phyloP scores from a whole-genome alignment of 2,113 vertebrate species.

The Serinus canaria region DNA sequence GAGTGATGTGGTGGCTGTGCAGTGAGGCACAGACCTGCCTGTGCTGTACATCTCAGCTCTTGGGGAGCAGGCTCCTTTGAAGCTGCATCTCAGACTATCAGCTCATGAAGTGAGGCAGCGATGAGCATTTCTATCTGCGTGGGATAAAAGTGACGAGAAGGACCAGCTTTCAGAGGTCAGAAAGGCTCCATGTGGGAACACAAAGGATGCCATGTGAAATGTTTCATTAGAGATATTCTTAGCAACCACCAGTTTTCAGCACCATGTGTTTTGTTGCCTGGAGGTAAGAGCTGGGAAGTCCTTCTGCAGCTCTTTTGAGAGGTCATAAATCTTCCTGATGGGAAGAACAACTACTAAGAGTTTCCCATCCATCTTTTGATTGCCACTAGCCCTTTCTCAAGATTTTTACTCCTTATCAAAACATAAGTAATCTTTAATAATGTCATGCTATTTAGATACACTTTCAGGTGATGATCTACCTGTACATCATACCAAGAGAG shows the following conservation, averaged over 20 bases:
- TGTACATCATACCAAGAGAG: fast-evolving
- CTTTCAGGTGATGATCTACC: neutral
- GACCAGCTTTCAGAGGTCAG: neutral
- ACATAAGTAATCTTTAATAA: neutral
- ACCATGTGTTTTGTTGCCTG: neutral
- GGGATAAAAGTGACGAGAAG: neutral
- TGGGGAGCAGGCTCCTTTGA: neutral
- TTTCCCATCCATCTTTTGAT: neutral
- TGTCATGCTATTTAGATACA: neutral
- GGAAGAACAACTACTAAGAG: neutral
- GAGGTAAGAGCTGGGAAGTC: neutral
- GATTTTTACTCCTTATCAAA: neutral
- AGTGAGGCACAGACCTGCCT: neutral
- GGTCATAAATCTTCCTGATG: neutral
- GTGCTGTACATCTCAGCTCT: fast-evolving
- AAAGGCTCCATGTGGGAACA: neutral
- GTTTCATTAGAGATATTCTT: neutral
- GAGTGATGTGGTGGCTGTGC: neutral
- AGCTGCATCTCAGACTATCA: fast-evolving
- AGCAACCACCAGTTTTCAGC: neutral
- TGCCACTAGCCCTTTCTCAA: neutral
- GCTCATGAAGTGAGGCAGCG: fast-evolving
- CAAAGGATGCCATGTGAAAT: neutral
- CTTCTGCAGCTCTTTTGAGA: neutral
- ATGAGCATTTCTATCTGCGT: neutral